A percentile compares a stretch with the other conserved stretches of the same genome.
Evolutionary conservation across 2,113 vertebrate species (phyloP).

Genomic region (Gasterosteus aculeatus): DNA sequence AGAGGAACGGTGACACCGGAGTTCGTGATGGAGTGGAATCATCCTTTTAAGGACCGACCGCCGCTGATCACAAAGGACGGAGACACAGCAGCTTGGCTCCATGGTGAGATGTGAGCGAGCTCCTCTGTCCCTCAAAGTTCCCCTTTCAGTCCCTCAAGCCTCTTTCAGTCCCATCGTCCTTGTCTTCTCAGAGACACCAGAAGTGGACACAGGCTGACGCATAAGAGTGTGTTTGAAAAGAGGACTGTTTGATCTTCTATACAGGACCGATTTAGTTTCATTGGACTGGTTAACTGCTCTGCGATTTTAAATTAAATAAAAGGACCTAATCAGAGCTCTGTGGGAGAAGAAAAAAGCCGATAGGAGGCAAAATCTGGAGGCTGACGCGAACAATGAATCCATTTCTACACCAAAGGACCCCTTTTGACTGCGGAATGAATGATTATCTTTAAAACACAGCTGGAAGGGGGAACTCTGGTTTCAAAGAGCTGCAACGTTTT

Average conservation of each 20-base stretch:
- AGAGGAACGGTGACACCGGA: not conserved
- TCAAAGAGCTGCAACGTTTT: not conserved
- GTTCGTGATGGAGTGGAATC: slow-evolving; percentile 1
- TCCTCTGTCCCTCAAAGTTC: not conserved
- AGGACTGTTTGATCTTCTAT: slow-evolving; percentile 13
- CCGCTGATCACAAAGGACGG: not conserved
- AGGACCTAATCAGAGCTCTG: not conserved
- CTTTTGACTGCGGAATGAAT: not conserved
- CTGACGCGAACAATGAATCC: not conserved
- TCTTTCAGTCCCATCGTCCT: not conserved
- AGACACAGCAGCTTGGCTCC: slow-evolving; percentile 4
- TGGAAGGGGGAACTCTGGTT: not conserved
- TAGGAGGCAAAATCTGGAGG: not conserved
- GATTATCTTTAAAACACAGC: not conserved
- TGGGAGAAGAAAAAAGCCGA: not conserved
- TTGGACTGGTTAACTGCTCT: not conserved
- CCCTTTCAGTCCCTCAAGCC: not conserved
- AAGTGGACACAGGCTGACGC: slow-evolving; percentile 10
- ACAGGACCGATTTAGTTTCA: slow-evolving; percentile 7
- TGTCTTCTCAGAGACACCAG: not conserved
- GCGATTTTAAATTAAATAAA: too few relatives aligned
- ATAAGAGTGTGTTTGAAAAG: slow-evolving; percentile 11
- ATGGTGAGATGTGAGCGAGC: not conserved
- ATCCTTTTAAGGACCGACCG: slow-evolving; percentile 10
- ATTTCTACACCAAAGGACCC: slow-evolving; percentile 2